Evolutionary conservation across 2,113 vertebrate species (phyloP), one percentile per base, ranked within the genome.

Genomic region (Erinaceus europaeus): DNA sequence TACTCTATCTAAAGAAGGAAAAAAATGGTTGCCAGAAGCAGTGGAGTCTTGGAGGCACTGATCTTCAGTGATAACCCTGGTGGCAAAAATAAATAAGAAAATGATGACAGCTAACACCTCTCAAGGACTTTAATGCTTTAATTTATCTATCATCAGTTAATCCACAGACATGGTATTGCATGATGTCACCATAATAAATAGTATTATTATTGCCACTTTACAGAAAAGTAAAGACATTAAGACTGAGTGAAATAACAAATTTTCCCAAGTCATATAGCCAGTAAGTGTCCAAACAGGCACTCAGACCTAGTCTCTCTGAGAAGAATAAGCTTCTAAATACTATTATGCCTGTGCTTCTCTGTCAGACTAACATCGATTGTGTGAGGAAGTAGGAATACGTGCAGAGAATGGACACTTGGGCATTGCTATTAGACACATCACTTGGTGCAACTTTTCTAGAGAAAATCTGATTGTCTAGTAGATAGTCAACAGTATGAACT

Each of bases 161-260:
- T 64, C 38, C 40, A 82, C 2, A 52, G 27, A 1, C 29, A 61
- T 20, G 13, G 13, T n/a, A 42, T 48, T n/a, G 50, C 8, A 74
- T 29, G 10, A 9, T n/a, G 40, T 17, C 25, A 68, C 9, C 46
- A 78, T 23, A 11, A 67, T 40, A 62, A 50, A 0, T 27, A 5
- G 14, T 57, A 46, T 59, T 38, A 38, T 32, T 6, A n/a, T 25
- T 20, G 55, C 20, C 40, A 69, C 44, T 79, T 85, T 61, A 55
- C 11, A 73, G 65, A 38, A 38, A 83, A 64, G 42, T 84, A 90
- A 69, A 50, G 38, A 80, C 32, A 10, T 25, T 73, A 46, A 53
- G 29, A 15, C 32, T 55, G 20, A 25, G 76, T 84, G 36, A 36
- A 55, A 32, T 36, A 88, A 64, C 59, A 93, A 88, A 90, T 38